These are phyloP conservation scores for Narcine bancroftii DNA, from an alignment of 2,113 vertebrate species.

Conservation along the genomic window DNA sequence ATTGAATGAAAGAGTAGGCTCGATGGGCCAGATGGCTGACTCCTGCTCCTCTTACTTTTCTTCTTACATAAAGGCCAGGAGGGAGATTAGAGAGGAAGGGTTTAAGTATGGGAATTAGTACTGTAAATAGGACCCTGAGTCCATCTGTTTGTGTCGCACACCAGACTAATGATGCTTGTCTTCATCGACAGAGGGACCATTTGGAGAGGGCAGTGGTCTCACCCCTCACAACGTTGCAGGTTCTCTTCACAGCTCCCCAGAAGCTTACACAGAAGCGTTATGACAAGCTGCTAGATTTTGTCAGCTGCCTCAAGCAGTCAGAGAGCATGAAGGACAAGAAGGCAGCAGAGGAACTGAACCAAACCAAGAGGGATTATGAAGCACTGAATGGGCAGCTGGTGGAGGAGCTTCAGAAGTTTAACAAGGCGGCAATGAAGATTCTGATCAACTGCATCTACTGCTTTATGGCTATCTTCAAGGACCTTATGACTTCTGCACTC, in stretches of 20 bases:
- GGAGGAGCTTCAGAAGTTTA: slow-evolving; percentile 85
- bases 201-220: slow-evolving; percentile 66
- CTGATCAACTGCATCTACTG: slow-evolving; percentile 69
- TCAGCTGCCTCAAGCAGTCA: slow-evolving; percentile 68
- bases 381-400: slow-evolving; percentile 84
- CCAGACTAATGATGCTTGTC: slow-evolving; percentile 1
- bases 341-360: slow-evolving; percentile 61
- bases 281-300: slow-evolving; percentile 88
- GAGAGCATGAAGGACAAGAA: slow-evolving; percentile 19
- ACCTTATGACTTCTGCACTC: slow-evolving; percentile 54
- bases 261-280: slow-evolving; percentile 97
- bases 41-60: too few species aligned
- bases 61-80: too few species aligned
- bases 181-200: slow-evolving; percentile 57
- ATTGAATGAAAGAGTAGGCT: too few species aligned
- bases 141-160: too few species aligned
- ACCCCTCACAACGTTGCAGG: slow-evolving; percentile 71
- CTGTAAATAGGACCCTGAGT: too few species aligned
- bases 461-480: slow-evolving; percentile 61
- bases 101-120: too few species aligned
- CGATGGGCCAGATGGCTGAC: too few species aligned
- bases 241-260: slow-evolving; percentile 81
- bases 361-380: slow-evolving; percentile 77
- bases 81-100: too few species aligned
- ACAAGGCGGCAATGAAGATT: slow-evolving; percentile 63